These are phyloP conservation scores for Chymomyza fuscimana DNA, from an alignment of 2,888 invertebrate genomes.

Conservation along the genomic window DNA sequence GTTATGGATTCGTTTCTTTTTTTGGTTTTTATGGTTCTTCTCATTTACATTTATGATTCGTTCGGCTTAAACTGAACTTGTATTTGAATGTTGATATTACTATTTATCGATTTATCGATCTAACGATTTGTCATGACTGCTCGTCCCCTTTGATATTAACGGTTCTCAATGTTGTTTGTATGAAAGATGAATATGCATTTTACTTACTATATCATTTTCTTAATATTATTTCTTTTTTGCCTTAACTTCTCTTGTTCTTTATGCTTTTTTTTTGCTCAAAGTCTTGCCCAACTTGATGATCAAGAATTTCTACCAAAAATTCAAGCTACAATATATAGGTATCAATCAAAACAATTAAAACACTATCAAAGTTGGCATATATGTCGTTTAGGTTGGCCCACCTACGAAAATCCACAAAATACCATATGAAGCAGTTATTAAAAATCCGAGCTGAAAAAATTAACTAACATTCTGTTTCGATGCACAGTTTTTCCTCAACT, in stretches of 20 bases:
- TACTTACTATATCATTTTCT: not conserved
- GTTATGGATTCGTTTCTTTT: constrained; percentile 2
- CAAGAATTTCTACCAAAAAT: no score
- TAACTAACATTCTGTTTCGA: no score
- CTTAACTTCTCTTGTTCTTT: not conserved
- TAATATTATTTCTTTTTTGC: not conserved
- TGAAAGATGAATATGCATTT: not conserved
- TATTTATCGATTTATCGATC: constrained; percentile 30
- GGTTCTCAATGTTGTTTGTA: not conserved
- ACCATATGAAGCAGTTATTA: no score
- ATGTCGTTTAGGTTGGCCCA: no score
- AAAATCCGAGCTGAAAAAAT: no score
- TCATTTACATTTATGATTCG: constrained; percentile 32
- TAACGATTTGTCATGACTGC: constrained; percentile 4
- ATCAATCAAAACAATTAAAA: no score
- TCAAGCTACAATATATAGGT: no score
- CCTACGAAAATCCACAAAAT: no score
- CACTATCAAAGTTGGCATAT: no score
- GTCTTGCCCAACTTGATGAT: no score
- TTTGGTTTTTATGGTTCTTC: constrained; percentile 28
- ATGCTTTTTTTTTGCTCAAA: no score
- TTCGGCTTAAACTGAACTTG: constrained; percentile 17
- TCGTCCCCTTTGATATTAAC: not conserved
- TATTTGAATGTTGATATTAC: constrained; percentile 15
- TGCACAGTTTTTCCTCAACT: no score